A percentile compares a stretch with the other conserved stretches of the same genome.
These are phyloP conservation scores for Oryzias woworae DNA, from an alignment of 2,113 vertebrate genomes.

Conservation along the genomic window DNA sequence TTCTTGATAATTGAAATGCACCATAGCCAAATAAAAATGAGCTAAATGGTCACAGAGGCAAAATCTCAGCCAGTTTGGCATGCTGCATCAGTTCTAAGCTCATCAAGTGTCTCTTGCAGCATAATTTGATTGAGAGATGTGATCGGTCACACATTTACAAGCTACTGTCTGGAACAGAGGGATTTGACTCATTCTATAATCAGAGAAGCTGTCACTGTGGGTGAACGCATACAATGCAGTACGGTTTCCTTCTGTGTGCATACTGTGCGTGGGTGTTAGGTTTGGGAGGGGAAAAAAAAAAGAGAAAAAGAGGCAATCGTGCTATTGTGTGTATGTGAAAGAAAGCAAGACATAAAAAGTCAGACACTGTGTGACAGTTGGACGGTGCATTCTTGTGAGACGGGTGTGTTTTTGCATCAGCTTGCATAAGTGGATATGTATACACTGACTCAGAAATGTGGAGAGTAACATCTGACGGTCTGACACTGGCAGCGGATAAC, in stretches of 20 bases:
- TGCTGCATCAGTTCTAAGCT: constrained; percentile 13
- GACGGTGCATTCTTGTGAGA: constrained; percentile 25
- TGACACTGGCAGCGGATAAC: constrained; percentile 32
- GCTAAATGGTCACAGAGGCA: constrained; percentile 35
- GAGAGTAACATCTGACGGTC: constrained; percentile 31
- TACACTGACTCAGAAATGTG: constrained; percentile 38
- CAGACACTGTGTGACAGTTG: constrained; percentile 37
- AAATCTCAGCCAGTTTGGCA: constrained; percentile 28
- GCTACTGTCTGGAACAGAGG: constrained; percentile 19
- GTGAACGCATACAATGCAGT: constrained; percentile 10
- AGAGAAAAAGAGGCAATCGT: constrained; percentile 24
- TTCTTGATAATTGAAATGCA: constrained; percentile 10
- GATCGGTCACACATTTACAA: constrained; percentile 42
- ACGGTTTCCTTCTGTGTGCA: constrained; percentile 33
- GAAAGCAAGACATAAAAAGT: constrained; percentile 14
- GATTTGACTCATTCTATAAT: constrained; percentile 31
- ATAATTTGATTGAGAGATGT: constrained; percentile 26
- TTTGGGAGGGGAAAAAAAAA: constrained; percentile 10
- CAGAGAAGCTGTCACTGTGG: constrained; percentile 41
- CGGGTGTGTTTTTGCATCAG: not conserved
- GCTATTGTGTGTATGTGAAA: constrained; percentile 15
- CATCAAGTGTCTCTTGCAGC: constrained; percentile 20
- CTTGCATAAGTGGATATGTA: constrained; percentile 20
- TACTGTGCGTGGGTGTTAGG: constrained; percentile 17
- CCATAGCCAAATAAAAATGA: constrained; percentile 30